Evolutionary conservation across 2,113 vertebrate species (phyloP).

Genomic region (Paradoxurus hermaphroditus): DNA sequence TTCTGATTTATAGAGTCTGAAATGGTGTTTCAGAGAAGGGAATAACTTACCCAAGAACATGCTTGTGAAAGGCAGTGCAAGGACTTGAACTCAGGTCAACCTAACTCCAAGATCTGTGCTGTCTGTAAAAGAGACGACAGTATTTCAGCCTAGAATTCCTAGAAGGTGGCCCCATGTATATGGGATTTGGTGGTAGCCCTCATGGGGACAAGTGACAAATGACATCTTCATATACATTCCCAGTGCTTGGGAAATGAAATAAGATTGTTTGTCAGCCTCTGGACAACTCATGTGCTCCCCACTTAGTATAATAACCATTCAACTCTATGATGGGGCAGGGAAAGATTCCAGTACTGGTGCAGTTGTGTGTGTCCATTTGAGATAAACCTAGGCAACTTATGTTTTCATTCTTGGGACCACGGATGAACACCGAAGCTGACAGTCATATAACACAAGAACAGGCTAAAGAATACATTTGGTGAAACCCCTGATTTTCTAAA

Average conservation of each 20-base stretch:
- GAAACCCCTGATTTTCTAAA: background rate
- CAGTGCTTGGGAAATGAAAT: too few relatives aligned
- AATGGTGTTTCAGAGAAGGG: background rate
- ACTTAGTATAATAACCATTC: background rate
- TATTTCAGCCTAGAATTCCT: background rate
- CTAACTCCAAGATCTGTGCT: background rate
- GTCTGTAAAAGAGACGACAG: background rate
- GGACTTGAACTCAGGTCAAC: background rate
- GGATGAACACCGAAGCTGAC: background rate
- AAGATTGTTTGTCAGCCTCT: too few relatives aligned
- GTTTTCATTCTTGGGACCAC: background rate
- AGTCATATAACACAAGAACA: background rate
- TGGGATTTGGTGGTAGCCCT: background rate
- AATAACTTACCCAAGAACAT: background rate
- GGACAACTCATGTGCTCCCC: rapidly evolving
- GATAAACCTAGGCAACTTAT: too few relatives aligned
- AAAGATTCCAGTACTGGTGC: background rate
- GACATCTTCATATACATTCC: background rate
- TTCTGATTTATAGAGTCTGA: background rate
- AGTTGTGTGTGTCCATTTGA: background rate
- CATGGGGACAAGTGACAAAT: background rate
- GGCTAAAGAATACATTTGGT: background rate
- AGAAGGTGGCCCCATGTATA: background rate
- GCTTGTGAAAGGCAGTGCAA: background rate
- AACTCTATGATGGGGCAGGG: background rate